A percentile compares a stretch with the other conserved stretches of the same genome.
These are phyloP conservation scores for Oscheius sp. DNA, from an alignment of 2,888 invertebrate genomes.

Conservation along the genomic window DNA sequence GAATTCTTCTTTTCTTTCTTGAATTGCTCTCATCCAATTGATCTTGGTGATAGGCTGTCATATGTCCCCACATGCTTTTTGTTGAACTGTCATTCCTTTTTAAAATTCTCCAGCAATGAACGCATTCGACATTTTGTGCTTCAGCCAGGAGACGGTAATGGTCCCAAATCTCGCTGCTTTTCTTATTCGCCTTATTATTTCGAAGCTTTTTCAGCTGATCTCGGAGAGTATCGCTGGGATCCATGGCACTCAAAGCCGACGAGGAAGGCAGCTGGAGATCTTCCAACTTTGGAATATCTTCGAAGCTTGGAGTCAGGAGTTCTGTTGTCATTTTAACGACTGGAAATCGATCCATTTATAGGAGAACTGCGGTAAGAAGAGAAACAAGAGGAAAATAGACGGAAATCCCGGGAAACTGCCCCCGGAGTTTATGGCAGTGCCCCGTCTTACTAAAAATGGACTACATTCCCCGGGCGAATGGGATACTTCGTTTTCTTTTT, in stretches of 20 bases:
- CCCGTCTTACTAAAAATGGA: too few relatives aligned
- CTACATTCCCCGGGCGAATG: too few relatives aligned
- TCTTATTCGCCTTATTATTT: constrained; percentile 40
- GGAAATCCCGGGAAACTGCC: too few relatives aligned
- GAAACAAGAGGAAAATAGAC: neutral
- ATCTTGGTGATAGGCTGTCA: constrained; percentile 65
- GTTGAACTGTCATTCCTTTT: constrained; percentile 63
- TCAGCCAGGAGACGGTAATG: constrained; percentile 58
- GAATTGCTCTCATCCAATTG: constrained; percentile 55
- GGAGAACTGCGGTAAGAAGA: neutral
- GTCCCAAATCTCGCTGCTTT: constrained; percentile 66
- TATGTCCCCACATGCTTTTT: constrained; percentile 68
- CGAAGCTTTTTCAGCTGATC: constrained; percentile 22
- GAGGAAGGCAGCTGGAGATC: constrained; percentile 10
- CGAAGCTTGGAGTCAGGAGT: neutral
- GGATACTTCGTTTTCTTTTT: neutral
- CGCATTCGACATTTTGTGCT: constrained; percentile 62
- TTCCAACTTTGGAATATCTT: constrained; percentile 7
- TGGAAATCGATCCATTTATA: too few relatives aligned
- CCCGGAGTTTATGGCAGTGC: too few relatives aligned
- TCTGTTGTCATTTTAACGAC: constrained; percentile 10
- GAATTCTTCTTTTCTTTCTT: constrained; percentile 48
- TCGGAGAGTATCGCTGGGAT: constrained; percentile 5
- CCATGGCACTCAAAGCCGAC: neutral
- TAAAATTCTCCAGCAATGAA: constrained; percentile 63